phyloP scores from a whole-genome alignment of 2,113 vertebrate genomes.

The western clawed frog (Xenopus tropicalis) region UCB_Xtro_10.0 CM004448.2:118883001-118883500 shows the following conservation, averaged over 20 bases:
- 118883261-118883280: slow-evolving; percentile 15
- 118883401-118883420: slow-evolving; percentile 8
- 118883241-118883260: slow-evolving; percentile 31
- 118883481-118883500: background rate
- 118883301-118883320: slow-evolving; percentile 9
- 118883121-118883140: too few species aligned
- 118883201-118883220: slow-evolving; percentile 15
- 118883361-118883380: slow-evolving; percentile 34
- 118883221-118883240: slow-evolving; percentile 10
- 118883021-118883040: too few species aligned
- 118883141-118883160: background rate
- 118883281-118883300: slow-evolving; percentile 1
- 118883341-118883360: slow-evolving; percentile 14
- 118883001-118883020: too few species aligned
- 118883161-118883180: background rate
- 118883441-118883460: background rate
- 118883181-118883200: slow-evolving; percentile 17
- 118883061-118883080: too few species aligned
- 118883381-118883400: slow-evolving; percentile 22
- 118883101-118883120: too few species aligned
- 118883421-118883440: background rate
- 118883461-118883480: background rate
- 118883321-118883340: slow-evolving; percentile 21
- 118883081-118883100: too few species aligned
- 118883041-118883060: too few species aligned